Evolutionary conservation across 2,113 vertebrate genomes (phyloP).

Genomic region (Peucedramus taeniatus): DNA sequence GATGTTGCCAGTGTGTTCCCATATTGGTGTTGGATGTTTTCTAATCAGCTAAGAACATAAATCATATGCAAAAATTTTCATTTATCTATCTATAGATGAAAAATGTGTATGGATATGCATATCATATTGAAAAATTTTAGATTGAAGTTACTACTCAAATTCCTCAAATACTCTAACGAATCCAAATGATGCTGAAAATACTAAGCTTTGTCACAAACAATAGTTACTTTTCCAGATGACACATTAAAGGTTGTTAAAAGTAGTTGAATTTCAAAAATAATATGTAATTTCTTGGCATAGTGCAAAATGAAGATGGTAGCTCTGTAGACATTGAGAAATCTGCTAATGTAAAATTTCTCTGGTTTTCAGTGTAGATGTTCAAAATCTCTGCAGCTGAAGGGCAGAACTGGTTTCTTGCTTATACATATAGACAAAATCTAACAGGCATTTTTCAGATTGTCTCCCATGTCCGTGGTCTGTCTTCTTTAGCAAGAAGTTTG

Average conservation of each 20-base stretch:
- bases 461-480: not conserved
- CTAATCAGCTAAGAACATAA: not conserved
- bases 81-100: not conserved
- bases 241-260: not conserved
- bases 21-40: not conserved
- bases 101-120: not conserved
- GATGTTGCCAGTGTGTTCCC: not conserved
- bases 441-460: not conserved
- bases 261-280: not conserved
- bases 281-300: not conserved
- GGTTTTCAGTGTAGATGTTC: not conserved
- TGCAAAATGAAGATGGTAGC: not conserved
- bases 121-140: not conserved
- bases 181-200: not conserved
- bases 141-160: not conserved
- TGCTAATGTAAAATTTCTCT: not conserved
- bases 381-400: not conserved
- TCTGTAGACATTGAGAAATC: not conserved
- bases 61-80: not conserved
- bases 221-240: not conserved
- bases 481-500: not conserved
- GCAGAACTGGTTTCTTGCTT: not conserved
- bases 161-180: not conserved
- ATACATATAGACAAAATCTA: not conserved
- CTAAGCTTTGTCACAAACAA: not conserved